Percentiles rank a stretch among this genome's conserved stretches.
phyloP scores from a whole-genome alignment of 2,888 invertebrate species.

The Rhabditophanes sp. region DNA sequence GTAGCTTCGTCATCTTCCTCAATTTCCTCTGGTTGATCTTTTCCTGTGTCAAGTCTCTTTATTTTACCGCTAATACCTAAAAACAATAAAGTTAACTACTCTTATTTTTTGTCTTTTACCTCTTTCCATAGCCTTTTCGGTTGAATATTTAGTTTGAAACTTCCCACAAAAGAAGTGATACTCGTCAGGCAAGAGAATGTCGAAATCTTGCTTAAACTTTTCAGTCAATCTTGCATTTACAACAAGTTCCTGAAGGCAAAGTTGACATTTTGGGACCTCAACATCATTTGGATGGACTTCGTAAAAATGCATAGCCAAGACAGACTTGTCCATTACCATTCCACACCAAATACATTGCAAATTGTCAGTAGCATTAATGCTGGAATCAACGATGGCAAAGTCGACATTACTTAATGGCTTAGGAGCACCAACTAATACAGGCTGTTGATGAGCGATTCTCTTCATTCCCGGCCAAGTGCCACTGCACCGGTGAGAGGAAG shows the following conservation, averaged over 20 bases:
- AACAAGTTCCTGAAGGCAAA: constrained; percentile 40
- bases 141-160: constrained; percentile 18
- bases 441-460: background rate
- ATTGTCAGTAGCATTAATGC: constrained; percentile 21
- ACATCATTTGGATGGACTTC: constrained; percentile 39
- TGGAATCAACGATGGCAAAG: constrained; percentile 36
- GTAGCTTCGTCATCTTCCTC: constrained; percentile 13
- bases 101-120: constrained; percentile 8
- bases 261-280: constrained; percentile 40
- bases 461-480: constrained; percentile 28
- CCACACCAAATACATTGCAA: constrained; percentile 43
- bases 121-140: constrained; percentile 27
- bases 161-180: constrained; percentile 23
- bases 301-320: constrained; percentile 37
- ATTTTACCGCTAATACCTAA: constrained; percentile 1
- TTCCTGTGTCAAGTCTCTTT: constrained; percentile 8
- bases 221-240: constrained; percentile 34
- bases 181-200: constrained; percentile 36
- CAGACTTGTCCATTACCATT: constrained; percentile 33
- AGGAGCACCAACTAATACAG: constrained; percentile 5
- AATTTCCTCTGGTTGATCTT: constrained; percentile 3
- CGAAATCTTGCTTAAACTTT: constrained; percentile 33
- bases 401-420: constrained; percentile 25
- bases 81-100: background rate
- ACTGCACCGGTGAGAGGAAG: constrained; percentile 36